A percentile compares a stretch with the other conserved stretches of the same genome.
These are phyloP conservation scores for Ceuthmochares aereus DNA, from an alignment of 2,113 vertebrate species.

Conservation along the genomic window DNA sequence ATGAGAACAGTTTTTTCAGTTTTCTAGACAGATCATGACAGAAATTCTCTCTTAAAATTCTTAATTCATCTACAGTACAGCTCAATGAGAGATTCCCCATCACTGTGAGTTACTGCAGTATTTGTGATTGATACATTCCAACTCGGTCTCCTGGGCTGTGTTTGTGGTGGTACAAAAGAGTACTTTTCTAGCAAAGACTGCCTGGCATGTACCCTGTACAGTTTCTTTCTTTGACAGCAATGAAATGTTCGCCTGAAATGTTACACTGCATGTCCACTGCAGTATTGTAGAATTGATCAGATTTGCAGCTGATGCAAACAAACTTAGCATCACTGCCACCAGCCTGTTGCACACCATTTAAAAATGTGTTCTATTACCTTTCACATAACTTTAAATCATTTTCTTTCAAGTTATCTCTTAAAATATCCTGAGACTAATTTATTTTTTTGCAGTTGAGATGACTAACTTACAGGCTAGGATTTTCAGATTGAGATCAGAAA, in stretches of 20 bases:
- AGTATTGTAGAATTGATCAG: neutral
- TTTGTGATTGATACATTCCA: neutral
- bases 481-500: neutral
- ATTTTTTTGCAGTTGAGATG: neutral
- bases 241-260: neutral
- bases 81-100: neutral
- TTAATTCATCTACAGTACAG: neutral
- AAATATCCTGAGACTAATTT: neutral
- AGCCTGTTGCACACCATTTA: neutral
- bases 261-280: neutral
- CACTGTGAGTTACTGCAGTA: neutral
- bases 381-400: neutral
- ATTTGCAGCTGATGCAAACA: neutral
- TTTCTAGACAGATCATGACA: neutral
- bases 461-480: neutral
- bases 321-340: neutral
- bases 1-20: neutral
- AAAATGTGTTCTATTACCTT: neutral
- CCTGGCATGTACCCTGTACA: neutral
- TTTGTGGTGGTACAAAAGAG: neutral
- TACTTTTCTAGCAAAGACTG: neutral
- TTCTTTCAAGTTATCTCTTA: neutral
- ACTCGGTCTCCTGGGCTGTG: neutral
- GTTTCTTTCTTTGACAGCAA: neutral
- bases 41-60: neutral